These are phyloP conservation scores for Bostrychus sinensis DNA, from an alignment of 2,113 vertebrate genomes.

Conservation along the genomic window DNA sequence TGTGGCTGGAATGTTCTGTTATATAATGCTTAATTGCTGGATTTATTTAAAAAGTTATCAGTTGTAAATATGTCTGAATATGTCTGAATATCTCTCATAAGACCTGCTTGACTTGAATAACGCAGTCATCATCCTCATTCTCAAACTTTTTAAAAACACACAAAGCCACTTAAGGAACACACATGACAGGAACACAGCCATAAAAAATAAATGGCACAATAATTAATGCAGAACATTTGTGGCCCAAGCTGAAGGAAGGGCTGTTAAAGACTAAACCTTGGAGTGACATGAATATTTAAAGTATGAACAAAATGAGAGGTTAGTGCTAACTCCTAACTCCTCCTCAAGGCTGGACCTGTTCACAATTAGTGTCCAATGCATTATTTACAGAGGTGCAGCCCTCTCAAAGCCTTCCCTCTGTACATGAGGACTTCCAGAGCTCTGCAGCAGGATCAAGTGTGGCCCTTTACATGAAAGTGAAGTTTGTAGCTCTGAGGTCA, in stretches of 20 bases:
- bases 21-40: too few species aligned
- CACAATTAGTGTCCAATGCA: not conserved
- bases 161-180: not conserved
- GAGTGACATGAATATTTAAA: constrained; percentile 41
- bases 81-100: too few species aligned
- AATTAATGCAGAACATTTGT: not conserved
- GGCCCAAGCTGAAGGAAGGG: not conserved
- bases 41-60: too few species aligned
- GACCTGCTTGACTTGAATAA: too few species aligned
- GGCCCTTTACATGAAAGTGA: too few species aligned
- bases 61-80: too few species aligned
- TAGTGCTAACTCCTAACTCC: not conserved
- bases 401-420: constrained; percentile 29
- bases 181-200: too few species aligned
- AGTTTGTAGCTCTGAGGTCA: too few species aligned
- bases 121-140: too few species aligned
- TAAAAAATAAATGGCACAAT: not conserved
- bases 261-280: constrained; percentile 14
- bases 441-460: constrained; percentile 24
- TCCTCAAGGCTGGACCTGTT: not conserved
- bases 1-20: too few species aligned
- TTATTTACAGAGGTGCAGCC: constrained; percentile 31
- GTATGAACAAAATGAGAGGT: constrained; percentile 15
- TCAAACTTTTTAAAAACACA: too few species aligned
- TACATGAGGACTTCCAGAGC: constrained; percentile 53